Conservation (phyloP, 1,140 invertebrate species). For the Drosophila miranda region DNA sequence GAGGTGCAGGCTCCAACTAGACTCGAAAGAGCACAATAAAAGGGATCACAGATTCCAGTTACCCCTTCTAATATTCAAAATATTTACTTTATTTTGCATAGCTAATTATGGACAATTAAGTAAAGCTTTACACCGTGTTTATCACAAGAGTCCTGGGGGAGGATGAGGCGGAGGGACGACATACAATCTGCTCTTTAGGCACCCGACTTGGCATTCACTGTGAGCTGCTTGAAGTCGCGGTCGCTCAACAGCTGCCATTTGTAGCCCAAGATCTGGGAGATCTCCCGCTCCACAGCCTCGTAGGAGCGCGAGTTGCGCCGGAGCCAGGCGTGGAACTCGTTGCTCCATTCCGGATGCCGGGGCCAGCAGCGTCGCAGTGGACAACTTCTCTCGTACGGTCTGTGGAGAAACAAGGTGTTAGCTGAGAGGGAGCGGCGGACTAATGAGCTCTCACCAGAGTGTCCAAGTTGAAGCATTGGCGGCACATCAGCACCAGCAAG, state of each 20-base stretch:
- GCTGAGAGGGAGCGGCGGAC: background rate
- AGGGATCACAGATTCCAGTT: too few species aligned
- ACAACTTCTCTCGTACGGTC: slow-evolving; percentile 91
- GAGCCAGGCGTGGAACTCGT: slow-evolving; percentile 88
- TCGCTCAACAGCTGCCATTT: slow-evolving; percentile 90
- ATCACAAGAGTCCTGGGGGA: slow-evolving; percentile 66
- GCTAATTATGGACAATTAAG: slow-evolving; percentile 35
- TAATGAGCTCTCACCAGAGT: slow-evolving; percentile 84
- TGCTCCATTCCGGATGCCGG: slow-evolving; percentile 86
- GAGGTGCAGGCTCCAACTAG: too few species aligned
- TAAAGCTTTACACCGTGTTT: slow-evolving; percentile 72
- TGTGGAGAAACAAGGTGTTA: slow-evolving; percentile 64
- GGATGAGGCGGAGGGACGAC: background rate
- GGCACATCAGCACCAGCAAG: slow-evolving; percentile 85
- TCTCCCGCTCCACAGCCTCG: slow-evolving; percentile 86
- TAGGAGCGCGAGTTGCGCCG: slow-evolving; percentile 85
- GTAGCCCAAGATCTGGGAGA: slow-evolving; percentile 87
- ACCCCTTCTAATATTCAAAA: slow-evolving; percentile 12
- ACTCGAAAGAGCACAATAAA: too few species aligned
- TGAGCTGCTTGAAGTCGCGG: slow-evolving; percentile 86
- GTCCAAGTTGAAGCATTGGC: slow-evolving; percentile 86
- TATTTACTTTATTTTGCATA: slow-evolving; percentile 37
- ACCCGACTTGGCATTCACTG: slow-evolving; percentile 60
- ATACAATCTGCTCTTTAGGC: background rate
- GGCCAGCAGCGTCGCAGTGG: slow-evolving; percentile 90